These are phyloP conservation scores for Drosophila repletoides DNA, from an alignment of 1,140 invertebrate genomes.

Conservation along the genomic window DNA sequence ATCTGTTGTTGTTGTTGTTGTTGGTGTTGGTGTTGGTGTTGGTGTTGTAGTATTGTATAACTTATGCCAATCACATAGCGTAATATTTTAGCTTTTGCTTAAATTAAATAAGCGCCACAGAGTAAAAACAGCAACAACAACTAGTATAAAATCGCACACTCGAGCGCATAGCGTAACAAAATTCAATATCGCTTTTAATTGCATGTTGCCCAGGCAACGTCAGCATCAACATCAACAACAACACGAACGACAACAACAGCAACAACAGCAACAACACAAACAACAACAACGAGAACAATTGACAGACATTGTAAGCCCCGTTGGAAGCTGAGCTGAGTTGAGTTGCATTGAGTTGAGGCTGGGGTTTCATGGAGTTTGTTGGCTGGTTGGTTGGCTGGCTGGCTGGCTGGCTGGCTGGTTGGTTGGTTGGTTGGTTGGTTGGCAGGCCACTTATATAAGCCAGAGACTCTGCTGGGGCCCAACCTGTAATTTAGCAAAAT, in stretches of 20 bases:
- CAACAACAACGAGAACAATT: slow-evolving; percentile 36
- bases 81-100: slow-evolving; percentile 71
- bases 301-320: slow-evolving; percentile 75
- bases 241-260: slow-evolving; percentile 31
- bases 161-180: slow-evolving; percentile 75
- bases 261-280: slow-evolving; percentile 34
- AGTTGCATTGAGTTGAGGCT: slow-evolving; percentile 38
- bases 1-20: slow-evolving; percentile 4
- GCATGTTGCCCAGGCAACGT: slow-evolving; percentile 73
- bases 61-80: slow-evolving; percentile 75
- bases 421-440: slow-evolving; percentile 11
- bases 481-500: slow-evolving; percentile 80
- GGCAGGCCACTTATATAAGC: slow-evolving; percentile 73
- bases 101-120: slow-evolving; percentile 74
- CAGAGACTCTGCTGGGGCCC: slow-evolving; percentile 37
- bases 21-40: slow-evolving; percentile 4
- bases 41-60: slow-evolving; percentile 48
- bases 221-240: slow-evolving; percentile 46
- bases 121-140: slow-evolving; percentile 40
- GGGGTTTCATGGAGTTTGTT: slow-evolving; percentile 13
- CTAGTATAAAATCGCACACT: slow-evolving; percentile 63
- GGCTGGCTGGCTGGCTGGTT: slow-evolving; percentile 7
- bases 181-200: slow-evolving; percentile 80
- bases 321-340: slow-evolving; percentile 73
- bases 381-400: slow-evolving; percentile 1